Conservation (phyloP, 1,140 invertebrate species). For the Acarapis woodi region DNA sequence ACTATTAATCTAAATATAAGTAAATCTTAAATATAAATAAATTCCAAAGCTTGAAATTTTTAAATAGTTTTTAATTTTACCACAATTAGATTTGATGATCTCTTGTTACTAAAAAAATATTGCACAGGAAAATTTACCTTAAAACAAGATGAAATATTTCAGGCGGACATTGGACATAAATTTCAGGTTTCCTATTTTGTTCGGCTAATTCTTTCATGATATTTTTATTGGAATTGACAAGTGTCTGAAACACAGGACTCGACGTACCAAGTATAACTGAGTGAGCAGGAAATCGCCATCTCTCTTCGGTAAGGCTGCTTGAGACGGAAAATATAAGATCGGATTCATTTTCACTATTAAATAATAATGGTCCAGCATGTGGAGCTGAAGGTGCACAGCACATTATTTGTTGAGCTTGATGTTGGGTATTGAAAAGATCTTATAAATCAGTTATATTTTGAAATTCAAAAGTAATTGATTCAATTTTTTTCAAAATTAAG, state of each 20-base stretch:
- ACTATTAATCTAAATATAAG: background rate
- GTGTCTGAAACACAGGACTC: conserved; percentile 6
- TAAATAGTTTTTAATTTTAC: background rate
- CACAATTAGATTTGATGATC: background rate
- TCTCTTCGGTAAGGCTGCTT: conserved; percentile 17
- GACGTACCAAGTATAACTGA: conserved; percentile 22
- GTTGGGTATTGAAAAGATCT: no score
- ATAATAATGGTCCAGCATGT: conserved; percentile 13
- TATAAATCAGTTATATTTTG: no score
- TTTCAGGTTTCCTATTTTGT: conserved; percentile 2
- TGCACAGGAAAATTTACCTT: conserved; percentile 18
- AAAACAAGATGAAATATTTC: conserved; percentile 34
- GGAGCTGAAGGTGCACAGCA: conserved; percentile 11
- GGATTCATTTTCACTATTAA: conserved; percentile 27
- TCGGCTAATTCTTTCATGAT: no score
- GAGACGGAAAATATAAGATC: conserved; percentile 35
- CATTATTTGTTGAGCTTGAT: no score
- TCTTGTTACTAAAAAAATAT: no score
- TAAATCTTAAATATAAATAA: background rate
- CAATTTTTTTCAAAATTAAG: no score
- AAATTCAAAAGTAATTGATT: no score
- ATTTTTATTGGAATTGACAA: background rate
- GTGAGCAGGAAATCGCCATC: conserved; percentile 33
- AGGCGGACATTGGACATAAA: conserved; percentile 17
- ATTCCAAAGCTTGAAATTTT: background rate